Evolutionary conservation across 2,888 invertebrate genomes (phyloP).

Genomic region (Rhimphoctona megacephalus): DNA sequence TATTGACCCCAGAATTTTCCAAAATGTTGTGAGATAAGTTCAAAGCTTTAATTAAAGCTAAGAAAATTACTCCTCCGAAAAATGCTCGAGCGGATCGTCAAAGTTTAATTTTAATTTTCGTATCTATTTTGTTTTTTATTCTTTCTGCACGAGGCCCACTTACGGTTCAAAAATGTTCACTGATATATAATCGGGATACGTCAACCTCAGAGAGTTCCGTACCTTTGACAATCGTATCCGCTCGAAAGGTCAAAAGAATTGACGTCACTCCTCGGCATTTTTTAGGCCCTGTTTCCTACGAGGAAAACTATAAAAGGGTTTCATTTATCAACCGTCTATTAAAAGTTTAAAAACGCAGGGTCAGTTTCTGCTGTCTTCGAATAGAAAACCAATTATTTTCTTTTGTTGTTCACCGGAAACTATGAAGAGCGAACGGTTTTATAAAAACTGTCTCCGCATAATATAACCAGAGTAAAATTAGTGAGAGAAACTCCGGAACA

Average conservation of each 20-base stretch:
- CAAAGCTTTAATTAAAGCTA: too few relatives aligned
- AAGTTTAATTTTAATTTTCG: not conserved
- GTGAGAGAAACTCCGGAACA: not conserved
- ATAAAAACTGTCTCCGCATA: not conserved
- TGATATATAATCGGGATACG: constrained; percentile 18
- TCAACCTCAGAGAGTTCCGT: constrained; percentile 8
- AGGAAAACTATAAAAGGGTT: not conserved
- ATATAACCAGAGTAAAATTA: not conserved
- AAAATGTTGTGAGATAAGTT: too few relatives aligned
- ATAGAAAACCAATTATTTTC: constrained; percentile 11
- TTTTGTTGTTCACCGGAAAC: not conserved
- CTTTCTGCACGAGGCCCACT: not conserved
- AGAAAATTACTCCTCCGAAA: too few relatives aligned
- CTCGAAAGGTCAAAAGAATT: constrained; percentile 42
- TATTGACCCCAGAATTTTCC: too few relatives aligned
- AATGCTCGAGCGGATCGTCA: not conserved
- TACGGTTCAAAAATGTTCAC: constrained; percentile 28
- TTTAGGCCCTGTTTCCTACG: constrained; percentile 5
- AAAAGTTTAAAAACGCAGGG: not conserved
- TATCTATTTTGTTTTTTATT: constrained; percentile 1
- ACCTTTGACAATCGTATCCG: constrained; percentile 18
- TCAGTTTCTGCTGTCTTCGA: not conserved
- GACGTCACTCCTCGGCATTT: not conserved
- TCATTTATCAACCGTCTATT: not conserved
- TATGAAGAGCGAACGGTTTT: not conserved